Conservation (phyloP, 2,888 invertebrate species). For the Gibbula magus region DNA sequence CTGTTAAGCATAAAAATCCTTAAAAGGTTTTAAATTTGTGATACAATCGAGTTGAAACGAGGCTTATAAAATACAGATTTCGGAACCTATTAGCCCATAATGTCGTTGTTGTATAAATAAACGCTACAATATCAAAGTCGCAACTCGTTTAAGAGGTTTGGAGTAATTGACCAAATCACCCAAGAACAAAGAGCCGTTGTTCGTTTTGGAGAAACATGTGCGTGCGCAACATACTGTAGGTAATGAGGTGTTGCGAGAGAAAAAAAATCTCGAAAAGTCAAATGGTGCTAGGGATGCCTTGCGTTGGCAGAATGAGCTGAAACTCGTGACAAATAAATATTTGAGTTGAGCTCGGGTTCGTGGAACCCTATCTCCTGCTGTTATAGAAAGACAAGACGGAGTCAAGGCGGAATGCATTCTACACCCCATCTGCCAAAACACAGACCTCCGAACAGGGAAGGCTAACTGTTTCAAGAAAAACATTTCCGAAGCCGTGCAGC, state of each 20-base stretch:
- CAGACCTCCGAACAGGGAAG: constrained; percentile 15
- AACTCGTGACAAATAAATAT: constrained; percentile 24
- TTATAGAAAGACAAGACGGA: constrained; percentile 16
- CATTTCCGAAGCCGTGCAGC: background rate
- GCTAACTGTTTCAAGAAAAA: constrained; percentile 22
- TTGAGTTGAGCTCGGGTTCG: constrained; percentile 15
- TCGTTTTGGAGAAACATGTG: background rate
- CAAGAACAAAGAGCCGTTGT: background rate
- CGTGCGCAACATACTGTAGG: background rate
- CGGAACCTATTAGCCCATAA: too few species aligned
- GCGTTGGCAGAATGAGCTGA: constrained; percentile 5
- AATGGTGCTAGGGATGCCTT: background rate
- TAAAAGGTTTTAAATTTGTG: too few species aligned
- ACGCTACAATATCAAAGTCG: too few species aligned
- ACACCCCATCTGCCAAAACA: constrained; percentile 19
- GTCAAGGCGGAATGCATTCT: background rate
- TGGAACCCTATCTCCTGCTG: constrained; percentile 7
- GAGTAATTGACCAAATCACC: background rate
- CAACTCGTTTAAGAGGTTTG: too few species aligned
- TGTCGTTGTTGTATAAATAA: too few species aligned
- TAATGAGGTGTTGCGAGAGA: constrained; percentile 9
- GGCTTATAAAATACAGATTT: too few species aligned
- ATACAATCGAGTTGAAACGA: too few species aligned
- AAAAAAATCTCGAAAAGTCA: constrained; percentile 12
- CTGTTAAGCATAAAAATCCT: too few species aligned